These are phyloP conservation scores for Tetragonula clypearis DNA, from an alignment of 1,140 invertebrate genomes.

Conservation along the genomic window DNA sequence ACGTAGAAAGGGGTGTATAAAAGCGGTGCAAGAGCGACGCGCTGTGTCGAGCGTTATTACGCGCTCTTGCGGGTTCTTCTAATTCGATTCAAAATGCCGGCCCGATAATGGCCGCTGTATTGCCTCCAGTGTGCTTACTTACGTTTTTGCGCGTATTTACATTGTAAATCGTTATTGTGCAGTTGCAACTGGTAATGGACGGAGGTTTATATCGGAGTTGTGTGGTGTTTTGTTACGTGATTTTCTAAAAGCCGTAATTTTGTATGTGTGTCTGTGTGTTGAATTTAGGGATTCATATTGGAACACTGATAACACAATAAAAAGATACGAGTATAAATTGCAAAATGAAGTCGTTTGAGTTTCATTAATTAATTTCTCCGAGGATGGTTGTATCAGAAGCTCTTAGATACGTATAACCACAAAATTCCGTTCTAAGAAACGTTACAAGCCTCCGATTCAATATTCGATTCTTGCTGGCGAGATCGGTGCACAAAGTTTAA, in stretches of 20 bases:
- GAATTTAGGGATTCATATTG: no score
- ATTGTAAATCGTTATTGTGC: no score
- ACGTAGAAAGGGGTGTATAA: constrained; percentile 59
- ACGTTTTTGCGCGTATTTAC: background rate
- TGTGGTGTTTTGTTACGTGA: no score
- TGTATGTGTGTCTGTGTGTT: no score
- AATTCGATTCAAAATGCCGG: constrained; percentile 68
- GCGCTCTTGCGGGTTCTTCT: constrained; percentile 57
- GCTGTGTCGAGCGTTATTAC: constrained; percentile 57
- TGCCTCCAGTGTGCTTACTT: background rate
- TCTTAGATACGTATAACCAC: background rate
- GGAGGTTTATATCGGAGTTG: no score
- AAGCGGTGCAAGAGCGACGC: constrained; percentile 56
- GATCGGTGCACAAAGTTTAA: background rate
- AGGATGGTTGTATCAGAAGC: background rate
- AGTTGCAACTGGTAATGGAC: no score
- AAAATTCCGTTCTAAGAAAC: background rate
- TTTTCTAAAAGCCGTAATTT: no score
- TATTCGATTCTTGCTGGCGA: background rate
- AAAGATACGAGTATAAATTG: background rate
- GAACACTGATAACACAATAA: no score
- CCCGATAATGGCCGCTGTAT: constrained; percentile 32
- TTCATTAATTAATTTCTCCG: background rate
- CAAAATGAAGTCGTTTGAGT: background rate
- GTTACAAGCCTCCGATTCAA: background rate